Conservation (phyloP, 2,888 invertebrate species). For the Mimachlamys varia region DNA sequence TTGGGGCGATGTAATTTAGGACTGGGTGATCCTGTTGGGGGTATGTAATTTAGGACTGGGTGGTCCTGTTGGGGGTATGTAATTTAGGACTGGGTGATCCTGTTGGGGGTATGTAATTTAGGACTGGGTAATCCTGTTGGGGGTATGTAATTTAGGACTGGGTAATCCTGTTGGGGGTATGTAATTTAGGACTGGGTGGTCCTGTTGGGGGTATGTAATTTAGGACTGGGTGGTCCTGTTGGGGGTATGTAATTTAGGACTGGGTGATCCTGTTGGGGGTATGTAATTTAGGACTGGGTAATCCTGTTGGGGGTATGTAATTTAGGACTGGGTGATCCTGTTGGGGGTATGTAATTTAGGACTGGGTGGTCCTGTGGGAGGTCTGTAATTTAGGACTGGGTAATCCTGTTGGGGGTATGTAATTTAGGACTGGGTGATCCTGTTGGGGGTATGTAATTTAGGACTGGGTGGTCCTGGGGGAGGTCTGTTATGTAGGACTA, state of each 20-base stretch:
- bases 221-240: neutral
- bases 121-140: too few species aligned
- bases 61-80: too few species aligned
- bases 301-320: neutral
- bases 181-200: neutral
- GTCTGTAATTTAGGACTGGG: neutral
- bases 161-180: too few species aligned
- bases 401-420: neutral
- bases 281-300: neutral
- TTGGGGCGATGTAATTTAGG: neutral
- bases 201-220: neutral
- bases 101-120: too few species aligned
- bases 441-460: too few species aligned
- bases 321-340: neutral
- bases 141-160: too few species aligned
- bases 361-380: too few species aligned
- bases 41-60: neutral
- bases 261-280: neutral
- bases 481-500: too few species aligned
- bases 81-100: too few species aligned
- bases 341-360: neutral
- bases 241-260: neutral
- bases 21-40: neutral
- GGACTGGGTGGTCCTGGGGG: too few species aligned
- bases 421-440: neutral